phyloP scores from a whole-genome alignment of 2,797 vertebrate genomes.

The Arctocebus calabarensis region DNA sequence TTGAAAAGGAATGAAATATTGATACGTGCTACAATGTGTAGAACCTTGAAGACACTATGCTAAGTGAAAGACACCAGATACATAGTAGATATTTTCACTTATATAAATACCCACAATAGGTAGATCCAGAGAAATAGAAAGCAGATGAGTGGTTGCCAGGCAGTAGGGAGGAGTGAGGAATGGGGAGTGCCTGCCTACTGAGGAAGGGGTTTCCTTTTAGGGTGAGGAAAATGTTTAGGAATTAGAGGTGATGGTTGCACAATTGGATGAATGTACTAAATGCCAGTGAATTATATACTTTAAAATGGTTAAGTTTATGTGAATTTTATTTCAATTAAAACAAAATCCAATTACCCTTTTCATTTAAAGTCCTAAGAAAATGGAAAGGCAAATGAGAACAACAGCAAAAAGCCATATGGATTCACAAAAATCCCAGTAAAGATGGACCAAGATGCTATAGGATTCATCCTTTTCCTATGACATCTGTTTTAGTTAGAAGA shows the following conservation, averaged over 20 bases:
- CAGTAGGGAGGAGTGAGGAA: too few species aligned
- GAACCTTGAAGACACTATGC: background rate
- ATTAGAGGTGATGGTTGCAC: background rate
- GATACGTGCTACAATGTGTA: fast-evolving
- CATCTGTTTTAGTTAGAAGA: background rate
- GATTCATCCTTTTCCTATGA: fast-evolving
- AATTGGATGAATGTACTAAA: background rate
- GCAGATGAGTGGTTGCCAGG: background rate
- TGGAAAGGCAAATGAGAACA: background rate
- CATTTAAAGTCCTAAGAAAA: slow-evolving; percentile 16
- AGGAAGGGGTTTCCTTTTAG: background rate
- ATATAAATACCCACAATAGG: background rate
- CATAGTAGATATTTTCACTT: background rate
- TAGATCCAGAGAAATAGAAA: background rate
- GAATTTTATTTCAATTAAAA: slow-evolving; percentile 3
- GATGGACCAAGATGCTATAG: fast-evolving
- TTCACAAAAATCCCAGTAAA: background rate
- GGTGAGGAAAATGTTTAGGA: background rate
- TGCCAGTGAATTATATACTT: background rate
- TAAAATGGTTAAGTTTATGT: background rate
- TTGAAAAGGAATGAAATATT: background rate
- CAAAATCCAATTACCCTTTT: background rate
- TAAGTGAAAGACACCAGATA: background rate
- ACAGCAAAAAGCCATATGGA: background rate
- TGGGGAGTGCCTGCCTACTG: too few species aligned